phyloP scores from a whole-genome alignment of 2,113 vertebrate species.

The Siniperca chuatsi region DNA sequence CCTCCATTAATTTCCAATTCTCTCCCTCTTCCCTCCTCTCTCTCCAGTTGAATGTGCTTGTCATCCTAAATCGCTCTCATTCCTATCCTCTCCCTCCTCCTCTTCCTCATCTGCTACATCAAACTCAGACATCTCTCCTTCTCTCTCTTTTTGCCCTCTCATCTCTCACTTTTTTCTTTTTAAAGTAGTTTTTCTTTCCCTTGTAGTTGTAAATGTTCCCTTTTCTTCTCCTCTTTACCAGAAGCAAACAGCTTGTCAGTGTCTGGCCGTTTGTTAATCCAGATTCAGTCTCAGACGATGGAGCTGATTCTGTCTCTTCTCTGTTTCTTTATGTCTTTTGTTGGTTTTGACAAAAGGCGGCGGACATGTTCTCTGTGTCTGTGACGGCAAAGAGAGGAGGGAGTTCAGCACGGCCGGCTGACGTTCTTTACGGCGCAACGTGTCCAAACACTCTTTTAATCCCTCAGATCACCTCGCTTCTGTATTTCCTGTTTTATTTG shows the following conservation, averaged over 20 bases:
- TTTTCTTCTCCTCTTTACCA: background rate
- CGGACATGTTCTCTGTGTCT: background rate
- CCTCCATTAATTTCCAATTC: constrained; percentile 71
- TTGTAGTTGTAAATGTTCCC: background rate
- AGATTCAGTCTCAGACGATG: background rate
- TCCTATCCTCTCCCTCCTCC: constrained; percentile 50
- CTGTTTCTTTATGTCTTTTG: background rate
- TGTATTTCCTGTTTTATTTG: background rate
- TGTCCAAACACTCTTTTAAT: background rate
- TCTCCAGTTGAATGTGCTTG: constrained; percentile 68
- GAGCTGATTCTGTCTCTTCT: background rate
- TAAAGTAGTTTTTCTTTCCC: background rate
- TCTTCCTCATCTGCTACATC: constrained; percentile 2
- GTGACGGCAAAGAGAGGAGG: background rate
- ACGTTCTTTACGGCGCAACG: background rate
- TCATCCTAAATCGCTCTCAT: constrained; percentile 71
- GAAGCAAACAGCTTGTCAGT: background rate
- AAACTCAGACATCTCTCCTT: background rate
- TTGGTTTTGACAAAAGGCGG: background rate
- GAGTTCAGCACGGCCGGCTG: background rate
- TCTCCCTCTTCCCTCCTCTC: constrained; percentile 31
- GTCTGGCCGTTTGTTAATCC: background rate
- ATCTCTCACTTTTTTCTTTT: background rate
- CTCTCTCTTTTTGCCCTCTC: background rate
- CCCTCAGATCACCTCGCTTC: background rate